phyloP scores from a whole-genome alignment of 2,888 invertebrate genomes.

The Schizaphis graminum region DNA sequence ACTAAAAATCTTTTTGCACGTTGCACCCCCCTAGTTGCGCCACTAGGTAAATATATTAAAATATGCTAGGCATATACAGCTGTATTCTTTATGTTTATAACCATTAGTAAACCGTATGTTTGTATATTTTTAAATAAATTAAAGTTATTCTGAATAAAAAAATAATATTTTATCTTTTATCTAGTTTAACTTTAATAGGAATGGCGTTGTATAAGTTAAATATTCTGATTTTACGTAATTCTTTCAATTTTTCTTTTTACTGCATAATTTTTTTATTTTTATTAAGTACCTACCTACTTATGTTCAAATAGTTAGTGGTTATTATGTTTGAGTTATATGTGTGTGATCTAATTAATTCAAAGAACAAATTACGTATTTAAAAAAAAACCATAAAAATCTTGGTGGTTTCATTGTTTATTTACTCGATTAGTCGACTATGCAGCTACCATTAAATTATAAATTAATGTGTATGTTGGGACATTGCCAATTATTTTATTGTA shows the following conservation, averaged over 20 bases:
- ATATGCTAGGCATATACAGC: no score
- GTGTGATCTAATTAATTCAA: background rate
- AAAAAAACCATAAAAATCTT: background rate
- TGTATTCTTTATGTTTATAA: background rate
- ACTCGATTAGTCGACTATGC: background rate
- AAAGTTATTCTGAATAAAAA: background rate
- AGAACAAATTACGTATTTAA: background rate
- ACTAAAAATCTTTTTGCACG: no score
- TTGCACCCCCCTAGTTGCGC: no score
- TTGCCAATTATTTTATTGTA: slow-evolving; percentile 4
- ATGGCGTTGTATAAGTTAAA: background rate
- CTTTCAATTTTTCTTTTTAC: background rate
- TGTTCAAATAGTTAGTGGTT: background rate
- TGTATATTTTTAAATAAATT: background rate
- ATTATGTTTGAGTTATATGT: background rate
- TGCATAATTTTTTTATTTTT: background rate
- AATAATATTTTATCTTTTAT: background rate
- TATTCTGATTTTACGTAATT: background rate
- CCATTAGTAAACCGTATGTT: background rate
- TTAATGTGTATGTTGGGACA: background rate
- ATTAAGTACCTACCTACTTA: background rate
- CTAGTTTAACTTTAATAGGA: background rate
- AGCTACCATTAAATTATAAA: background rate
- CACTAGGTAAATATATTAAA: no score
- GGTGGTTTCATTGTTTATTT: background rate